Conservation (phyloP, 2,113 vertebrate genomes). For the Otus sunia region DNA sequence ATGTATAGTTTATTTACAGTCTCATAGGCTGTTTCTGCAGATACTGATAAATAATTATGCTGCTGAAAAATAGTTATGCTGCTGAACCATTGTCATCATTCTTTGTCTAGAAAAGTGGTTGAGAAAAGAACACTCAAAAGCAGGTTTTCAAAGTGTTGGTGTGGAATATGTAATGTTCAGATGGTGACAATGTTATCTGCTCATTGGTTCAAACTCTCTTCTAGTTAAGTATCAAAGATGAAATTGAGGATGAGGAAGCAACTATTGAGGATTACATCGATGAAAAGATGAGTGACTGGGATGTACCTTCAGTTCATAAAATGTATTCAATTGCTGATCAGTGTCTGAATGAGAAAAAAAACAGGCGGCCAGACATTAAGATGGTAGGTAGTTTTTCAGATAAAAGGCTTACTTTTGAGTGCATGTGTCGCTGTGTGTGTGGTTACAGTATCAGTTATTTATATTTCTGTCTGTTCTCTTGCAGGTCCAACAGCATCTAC, state of each 20-base stretch:
- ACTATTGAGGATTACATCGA: conserved; percentile 87
- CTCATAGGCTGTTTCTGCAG: neutral
- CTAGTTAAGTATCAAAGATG: conserved; percentile 88
- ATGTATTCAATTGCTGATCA: conserved; percentile 81
- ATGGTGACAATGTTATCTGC: neutral
- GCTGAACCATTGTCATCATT: neutral
- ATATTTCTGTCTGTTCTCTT: neutral
- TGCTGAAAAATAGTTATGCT: neutral
- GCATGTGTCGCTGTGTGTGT: neutral
- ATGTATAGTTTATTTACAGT: neutral
- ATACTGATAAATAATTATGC: neutral
- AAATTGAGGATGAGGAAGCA: conserved; percentile 93
- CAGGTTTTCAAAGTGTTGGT: neutral
- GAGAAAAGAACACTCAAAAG: neutral
- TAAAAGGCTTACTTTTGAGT: neutral
- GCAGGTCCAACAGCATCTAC: conserved; percentile 75
- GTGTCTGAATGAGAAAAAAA: conserved; percentile 90
- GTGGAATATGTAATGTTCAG: neutral
- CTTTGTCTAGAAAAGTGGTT: neutral
- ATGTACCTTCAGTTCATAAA: conserved; percentile 74
- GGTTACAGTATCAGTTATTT: neutral
- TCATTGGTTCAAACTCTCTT: neutral
- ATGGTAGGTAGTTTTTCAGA: conserved; percentile 73
- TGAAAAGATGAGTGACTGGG: conserved; percentile 82
- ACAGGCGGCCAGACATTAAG: conserved; percentile 81